Conservation (phyloP, 2,888 invertebrate species). For the Amiota minor region DNA sequence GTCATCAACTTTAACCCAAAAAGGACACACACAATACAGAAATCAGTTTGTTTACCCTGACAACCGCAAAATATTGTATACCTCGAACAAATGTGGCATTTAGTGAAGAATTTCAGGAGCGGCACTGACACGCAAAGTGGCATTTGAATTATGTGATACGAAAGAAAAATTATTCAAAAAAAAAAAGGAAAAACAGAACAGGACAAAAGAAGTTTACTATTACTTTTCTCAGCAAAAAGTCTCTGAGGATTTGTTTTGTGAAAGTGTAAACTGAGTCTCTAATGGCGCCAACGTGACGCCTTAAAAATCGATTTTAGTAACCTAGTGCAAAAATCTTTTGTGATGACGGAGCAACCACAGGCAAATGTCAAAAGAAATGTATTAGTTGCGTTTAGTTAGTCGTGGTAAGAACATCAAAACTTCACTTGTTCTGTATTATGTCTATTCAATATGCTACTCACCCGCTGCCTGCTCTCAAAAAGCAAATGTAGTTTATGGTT, state of each 20-base stretch:
- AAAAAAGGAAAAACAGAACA: not conserved
- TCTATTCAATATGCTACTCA: conserved; percentile 32
- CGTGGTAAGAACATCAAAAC: not conserved
- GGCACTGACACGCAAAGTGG: conserved; percentile 10
- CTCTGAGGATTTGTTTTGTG: conserved; percentile 11
- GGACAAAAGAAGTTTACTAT: not conserved
- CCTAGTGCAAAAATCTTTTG: not conserved
- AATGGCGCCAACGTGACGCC: conserved; percentile 10
- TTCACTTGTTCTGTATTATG: not conserved
- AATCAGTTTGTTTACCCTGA: conserved; percentile 33
- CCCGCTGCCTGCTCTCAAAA: conserved; percentile 21
- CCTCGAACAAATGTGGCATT: not conserved
- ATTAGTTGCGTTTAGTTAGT: not conserved
- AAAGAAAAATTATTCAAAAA: not conserved
- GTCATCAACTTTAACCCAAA: not conserved
- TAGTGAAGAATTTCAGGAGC: not conserved
- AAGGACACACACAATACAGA: not conserved
- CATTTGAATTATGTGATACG: not conserved
- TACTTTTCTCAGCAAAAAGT: conserved; percentile 3
- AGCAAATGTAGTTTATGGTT: not conserved
- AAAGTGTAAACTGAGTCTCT: conserved; percentile 24
- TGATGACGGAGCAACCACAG: not conserved
- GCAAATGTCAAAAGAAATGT: not conserved
- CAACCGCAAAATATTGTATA: conserved; percentile 13
- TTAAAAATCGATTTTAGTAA: conserved; percentile 11